Evolutionary conservation across 2,113 vertebrate genomes (phyloP).

Genomic region (Terrapene triunguis): DNA sequence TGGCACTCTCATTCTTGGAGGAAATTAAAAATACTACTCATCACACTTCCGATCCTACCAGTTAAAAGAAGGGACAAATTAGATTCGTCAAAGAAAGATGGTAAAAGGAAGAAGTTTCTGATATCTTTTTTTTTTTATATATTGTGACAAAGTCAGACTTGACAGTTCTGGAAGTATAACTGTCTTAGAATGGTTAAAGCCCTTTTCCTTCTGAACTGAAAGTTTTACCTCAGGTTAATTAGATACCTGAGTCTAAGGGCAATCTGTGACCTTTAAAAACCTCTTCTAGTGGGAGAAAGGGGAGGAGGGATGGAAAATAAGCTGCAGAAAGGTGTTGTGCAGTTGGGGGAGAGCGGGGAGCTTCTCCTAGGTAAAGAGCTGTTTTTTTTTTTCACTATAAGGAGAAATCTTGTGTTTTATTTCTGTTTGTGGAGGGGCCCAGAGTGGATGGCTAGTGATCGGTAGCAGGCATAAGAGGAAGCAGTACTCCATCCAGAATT

Average conservation of each 20-base stretch:
- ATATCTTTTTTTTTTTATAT: background rate
- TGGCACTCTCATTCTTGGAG: background rate
- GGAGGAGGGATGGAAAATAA: background rate
- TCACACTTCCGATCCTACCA: background rate
- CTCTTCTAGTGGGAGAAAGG: background rate
- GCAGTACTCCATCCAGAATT: too few species aligned
- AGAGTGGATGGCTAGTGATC: too few species aligned
- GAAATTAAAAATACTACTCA: background rate
- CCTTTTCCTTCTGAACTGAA: background rate
- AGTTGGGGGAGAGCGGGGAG: background rate
- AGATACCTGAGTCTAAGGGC: background rate
- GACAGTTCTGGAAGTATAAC: background rate
- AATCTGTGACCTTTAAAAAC: background rate
- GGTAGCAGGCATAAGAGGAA: too few species aligned
- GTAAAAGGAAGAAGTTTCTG: background rate
- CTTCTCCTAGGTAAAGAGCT: background rate
- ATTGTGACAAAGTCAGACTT: background rate
- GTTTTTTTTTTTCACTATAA: background rate
- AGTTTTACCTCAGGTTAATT: background rate
- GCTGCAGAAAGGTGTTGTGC: background rate
- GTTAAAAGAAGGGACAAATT: background rate
- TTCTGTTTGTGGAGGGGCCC: background rate
- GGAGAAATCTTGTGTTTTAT: background rate
- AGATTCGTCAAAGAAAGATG: background rate
- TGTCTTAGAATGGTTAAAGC: background rate